Percentiles rank a stretch among this genome's conserved stretches.
Evolutionary conservation across 23 tunicate species (phyloP).

Genomic region (Oikopleura albicans): DNA sequence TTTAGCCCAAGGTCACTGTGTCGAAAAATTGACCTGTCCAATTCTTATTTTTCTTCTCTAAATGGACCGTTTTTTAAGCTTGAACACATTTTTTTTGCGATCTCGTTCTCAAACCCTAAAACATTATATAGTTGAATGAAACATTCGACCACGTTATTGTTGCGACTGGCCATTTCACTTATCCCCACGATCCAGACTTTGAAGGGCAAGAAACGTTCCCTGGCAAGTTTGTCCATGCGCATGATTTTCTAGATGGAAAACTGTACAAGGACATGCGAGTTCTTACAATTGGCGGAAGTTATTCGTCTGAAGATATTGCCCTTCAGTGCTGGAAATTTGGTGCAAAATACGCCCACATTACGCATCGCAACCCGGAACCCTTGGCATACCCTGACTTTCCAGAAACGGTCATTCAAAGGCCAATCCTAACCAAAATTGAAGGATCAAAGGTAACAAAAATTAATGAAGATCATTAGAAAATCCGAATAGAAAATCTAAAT

Average conservation of each 20-base stretch:
- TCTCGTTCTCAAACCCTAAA: too few species aligned
- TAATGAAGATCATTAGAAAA: too few species aligned
- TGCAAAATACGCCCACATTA: neutral
- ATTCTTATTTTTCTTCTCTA: too few species aligned
- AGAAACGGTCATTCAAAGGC: neutral
- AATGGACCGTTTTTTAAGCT: too few species aligned
- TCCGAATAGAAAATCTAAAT: too few species aligned
- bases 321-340: neutral
- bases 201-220: neutral
- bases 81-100: too few species aligned
- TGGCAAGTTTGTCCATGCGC: neutral
- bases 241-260: neutral
- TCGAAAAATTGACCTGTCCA: too few species aligned
- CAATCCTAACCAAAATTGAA: neutral
- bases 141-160: neutral
- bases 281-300: neutral
- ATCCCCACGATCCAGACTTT: neutral
- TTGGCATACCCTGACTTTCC: neutral
- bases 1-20: too few species aligned
- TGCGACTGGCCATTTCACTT: neutral
- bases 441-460: neutral
- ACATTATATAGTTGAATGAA: too few species aligned
- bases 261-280: neutral
- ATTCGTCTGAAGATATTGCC: neutral
- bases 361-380: neutral